Conservation (phyloP, 2,797 vertebrate species). For the Anableps anableps region DNA sequence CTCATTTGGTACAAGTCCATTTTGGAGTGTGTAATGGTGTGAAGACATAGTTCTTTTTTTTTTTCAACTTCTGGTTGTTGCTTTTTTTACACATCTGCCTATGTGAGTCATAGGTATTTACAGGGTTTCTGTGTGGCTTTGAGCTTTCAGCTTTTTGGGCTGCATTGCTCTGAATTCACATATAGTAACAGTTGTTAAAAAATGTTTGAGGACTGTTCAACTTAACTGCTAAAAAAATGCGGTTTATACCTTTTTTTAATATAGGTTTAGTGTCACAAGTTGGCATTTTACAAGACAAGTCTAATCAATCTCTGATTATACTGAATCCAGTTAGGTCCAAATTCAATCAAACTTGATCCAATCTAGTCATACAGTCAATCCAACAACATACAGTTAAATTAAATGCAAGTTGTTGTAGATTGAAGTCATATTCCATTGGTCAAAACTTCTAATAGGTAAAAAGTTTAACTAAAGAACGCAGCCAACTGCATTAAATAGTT, state of each 20-base stretch:
- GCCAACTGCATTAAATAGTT: neutral
- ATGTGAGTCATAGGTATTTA: neutral
- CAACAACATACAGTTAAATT: neutral
- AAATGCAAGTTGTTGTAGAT: neutral
- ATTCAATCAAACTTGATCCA: neutral
- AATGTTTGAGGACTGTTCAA: neutral
- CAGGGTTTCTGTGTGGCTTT: constrained; percentile 3
- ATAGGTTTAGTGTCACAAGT: neutral
- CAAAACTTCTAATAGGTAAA: neutral
- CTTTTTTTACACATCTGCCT: neutral
- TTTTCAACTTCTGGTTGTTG: neutral
- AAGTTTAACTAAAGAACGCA: neutral
- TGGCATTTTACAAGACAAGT: neutral
- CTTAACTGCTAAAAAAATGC: neutral
- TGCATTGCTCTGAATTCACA: constrained; percentile 1
- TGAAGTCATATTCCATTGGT: neutral
- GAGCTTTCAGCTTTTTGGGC: neutral
- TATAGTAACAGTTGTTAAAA: constrained; percentile 22
- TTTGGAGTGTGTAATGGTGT: constrained; percentile 25
- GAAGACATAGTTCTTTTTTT: constrained; percentile 1
- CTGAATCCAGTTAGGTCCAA: neutral
- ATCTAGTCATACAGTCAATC: neutral
- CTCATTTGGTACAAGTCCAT: constrained; percentile 30
- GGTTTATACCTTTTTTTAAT: neutral
- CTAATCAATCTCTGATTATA: neutral